Base-by-base conservation (phyloP, 2,113 vertebrate genomes). In the Climacteris rufus region DNA sequence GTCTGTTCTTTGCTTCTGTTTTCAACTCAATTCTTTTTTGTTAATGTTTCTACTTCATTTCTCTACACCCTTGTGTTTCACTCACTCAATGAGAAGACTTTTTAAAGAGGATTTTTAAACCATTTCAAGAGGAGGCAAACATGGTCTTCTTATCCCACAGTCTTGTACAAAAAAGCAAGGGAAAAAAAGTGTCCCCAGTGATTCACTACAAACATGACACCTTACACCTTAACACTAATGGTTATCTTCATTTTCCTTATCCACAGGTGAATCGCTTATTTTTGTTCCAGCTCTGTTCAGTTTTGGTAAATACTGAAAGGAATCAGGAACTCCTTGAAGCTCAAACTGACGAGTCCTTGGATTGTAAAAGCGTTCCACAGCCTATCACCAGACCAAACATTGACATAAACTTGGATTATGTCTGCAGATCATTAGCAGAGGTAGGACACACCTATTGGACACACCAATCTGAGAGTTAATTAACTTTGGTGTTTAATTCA, bases 211-310 rank as follows among this genome's bases (percentile, higher is more conserved):
- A 88, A 57, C 6, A 56, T 0, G 1, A 3, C 7, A 24, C 17
- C 7, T 40, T 77, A n/a, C n/a, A n/a, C n/a, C 47, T 60, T 60
- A 89, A 53, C 6, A 8, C 11, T 30, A 47, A 3, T 64, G 53
- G 4, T 39, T 81, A 21, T 37, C 42, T 49, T 84, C 4, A 30
- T 63, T 91, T 83, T 86, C 65, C 11, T 77, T 79, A 53, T 0
- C 0, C 15, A 47, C 13, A 20, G 49, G 22, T 68, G 2, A 0
- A 31, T 72, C 57, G 7, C 8, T 75, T 30, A 10, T 10, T 66
- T 90, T 79, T 90, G 5, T 79, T 71, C 28, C 44, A 54, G 20
- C 15, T 83, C 40, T 70, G 13, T 74, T 83, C 39, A 31, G 18
- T 57, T 89, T 74, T 70, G 4, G 12, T 49, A 70, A 84, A 85